phyloP scores from a whole-genome alignment of 2,797 vertebrate species.

The Danio choprae region DNA sequence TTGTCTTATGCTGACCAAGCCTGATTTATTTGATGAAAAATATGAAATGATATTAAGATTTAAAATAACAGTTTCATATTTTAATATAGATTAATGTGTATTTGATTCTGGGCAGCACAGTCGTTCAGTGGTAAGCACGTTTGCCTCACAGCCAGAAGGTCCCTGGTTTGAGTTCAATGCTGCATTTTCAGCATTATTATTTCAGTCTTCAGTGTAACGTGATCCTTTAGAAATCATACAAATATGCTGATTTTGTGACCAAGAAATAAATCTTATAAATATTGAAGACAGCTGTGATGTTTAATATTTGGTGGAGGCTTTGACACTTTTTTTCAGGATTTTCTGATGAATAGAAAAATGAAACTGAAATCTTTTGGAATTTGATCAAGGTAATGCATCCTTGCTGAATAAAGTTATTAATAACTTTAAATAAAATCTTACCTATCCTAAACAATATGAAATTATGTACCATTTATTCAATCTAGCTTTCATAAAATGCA shows the following conservation, averaged over 20 bases:
- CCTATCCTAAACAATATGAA: background rate
- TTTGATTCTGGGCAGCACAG: too few relatives aligned
- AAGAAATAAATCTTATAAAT: background rate
- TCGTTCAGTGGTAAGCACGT: too few relatives aligned
- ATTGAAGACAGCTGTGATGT: background rate
- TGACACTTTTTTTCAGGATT: background rate
- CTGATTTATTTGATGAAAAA: constrained; percentile 6
- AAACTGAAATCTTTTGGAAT: background rate
- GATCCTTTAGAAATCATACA: background rate
- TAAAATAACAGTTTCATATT: too few relatives aligned
- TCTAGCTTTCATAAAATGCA: background rate
- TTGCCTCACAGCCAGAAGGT: too few relatives aligned
- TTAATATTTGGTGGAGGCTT: background rate
- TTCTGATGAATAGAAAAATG: background rate
- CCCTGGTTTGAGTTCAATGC: too few relatives aligned
- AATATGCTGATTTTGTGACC: background rate
- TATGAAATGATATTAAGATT: background rate
- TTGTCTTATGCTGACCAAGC: background rate
- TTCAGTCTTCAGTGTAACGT: background rate
- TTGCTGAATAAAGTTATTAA: background rate
- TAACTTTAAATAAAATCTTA: too few relatives aligned
- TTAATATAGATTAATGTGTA: too few relatives aligned
- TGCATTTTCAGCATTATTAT: background rate
- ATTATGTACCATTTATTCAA: constrained; percentile 1
- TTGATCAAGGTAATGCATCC: background rate